phyloP scores from a whole-genome alignment of 2,888 invertebrate genomes.

The Sinohyriopsis cumingii region DNA sequence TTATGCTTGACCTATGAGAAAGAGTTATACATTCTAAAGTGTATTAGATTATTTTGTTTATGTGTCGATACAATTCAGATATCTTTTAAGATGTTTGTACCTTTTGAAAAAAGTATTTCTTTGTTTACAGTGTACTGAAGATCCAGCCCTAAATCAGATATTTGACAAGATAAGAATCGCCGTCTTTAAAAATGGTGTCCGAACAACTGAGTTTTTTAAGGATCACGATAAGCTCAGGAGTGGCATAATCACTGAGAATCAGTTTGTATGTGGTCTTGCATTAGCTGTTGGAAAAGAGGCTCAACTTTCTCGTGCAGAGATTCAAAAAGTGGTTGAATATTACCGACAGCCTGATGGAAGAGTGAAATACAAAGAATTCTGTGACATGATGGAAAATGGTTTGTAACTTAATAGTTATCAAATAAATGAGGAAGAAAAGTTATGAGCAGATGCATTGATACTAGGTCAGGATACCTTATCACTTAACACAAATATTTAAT shows the following conservation, averaged over 20 bases:
- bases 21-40: no score
- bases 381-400: slow-evolving; percentile 72
- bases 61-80: background rate
- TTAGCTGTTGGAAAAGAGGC: slow-evolving; percentile 70
- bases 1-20: no score
- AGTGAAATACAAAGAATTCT: slow-evolving; percentile 70
- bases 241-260: slow-evolving; percentile 71
- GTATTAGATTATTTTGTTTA: no score
- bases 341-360: slow-evolving; percentile 67
- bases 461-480: background rate
- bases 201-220: slow-evolving; percentile 70
- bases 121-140: slow-evolving; percentile 50
- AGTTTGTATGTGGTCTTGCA: slow-evolving; percentile 70
- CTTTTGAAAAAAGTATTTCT: background rate
- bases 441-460: background rate
- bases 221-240: slow-evolving; percentile 70
- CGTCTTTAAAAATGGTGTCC: slow-evolving; percentile 68
- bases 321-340: slow-evolving; percentile 69
- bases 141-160: slow-evolving; percentile 67
- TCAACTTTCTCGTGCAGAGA: slow-evolving; percentile 66
- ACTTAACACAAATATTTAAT: no score
- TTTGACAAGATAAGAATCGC: slow-evolving; percentile 69
- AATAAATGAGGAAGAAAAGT: background rate
- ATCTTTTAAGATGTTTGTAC: background rate
- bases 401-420: slow-evolving; percentile 11